Percentiles rank a stretch among this genome's conserved stretches.
These are phyloP conservation scores for Geococcyx californianus DNA, from an alignment of 2,113 vertebrate genomes.

Conservation along the genomic window DNA sequence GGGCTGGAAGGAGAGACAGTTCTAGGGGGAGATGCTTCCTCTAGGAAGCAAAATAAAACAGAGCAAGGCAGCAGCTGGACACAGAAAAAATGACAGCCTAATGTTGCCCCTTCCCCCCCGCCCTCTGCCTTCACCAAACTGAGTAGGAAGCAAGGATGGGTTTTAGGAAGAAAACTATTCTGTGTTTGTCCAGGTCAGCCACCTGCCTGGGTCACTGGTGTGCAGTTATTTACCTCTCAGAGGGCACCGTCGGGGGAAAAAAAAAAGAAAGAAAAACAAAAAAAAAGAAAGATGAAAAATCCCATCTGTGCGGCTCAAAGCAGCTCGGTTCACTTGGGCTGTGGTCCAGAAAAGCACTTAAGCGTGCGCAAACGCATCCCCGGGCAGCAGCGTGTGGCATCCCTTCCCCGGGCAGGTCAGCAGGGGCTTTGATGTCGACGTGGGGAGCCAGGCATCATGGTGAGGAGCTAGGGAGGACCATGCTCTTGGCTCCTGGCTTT, in stretches of 20 bases:
- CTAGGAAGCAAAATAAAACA: neutral
- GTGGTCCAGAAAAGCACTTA: conserved; percentile 18
- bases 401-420: neutral
- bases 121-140: neutral
- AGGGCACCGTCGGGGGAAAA: neutral
- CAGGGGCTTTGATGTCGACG: neutral
- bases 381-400: accelerated
- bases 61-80: neutral
- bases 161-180: neutral
- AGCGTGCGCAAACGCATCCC: accelerated
- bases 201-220: neutral
- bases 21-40: neutral
- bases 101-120: no score
- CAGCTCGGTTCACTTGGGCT: neutral
- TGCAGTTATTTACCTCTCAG: neutral
- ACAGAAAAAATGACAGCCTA: neutral
- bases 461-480: neutral
- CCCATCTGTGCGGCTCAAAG: neutral
- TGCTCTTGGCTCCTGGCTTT: neutral
- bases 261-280: neutral
- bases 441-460: neutral
- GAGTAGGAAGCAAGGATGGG: neutral
- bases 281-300: neutral
- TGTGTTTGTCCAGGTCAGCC: neutral
- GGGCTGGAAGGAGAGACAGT: neutral